Percentiles rank a stretch among this genome's conserved stretches.
phyloP scores from a whole-genome alignment of 2,113 vertebrate species.

The Clarias batrachus region DNA sequence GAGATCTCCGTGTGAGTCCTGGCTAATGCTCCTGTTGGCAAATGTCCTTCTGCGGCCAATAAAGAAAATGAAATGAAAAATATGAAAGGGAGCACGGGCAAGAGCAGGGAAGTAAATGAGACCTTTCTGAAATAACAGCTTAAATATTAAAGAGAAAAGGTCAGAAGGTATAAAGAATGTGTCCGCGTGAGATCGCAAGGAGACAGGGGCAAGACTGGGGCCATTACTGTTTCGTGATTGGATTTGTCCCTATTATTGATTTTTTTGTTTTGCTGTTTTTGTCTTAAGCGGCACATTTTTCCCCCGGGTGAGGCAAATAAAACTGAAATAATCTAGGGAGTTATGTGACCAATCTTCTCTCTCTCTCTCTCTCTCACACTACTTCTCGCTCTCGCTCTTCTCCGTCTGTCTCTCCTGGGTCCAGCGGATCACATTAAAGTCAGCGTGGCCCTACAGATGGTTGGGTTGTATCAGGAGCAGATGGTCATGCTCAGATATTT shows the following conservation, averaged over 20 bases:
- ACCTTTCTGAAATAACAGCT: neutral
- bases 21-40: slow-evolving; percentile 11
- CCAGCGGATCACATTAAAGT: slow-evolving; percentile 46
- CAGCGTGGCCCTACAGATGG: slow-evolving; percentile 44
- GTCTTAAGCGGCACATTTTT: slow-evolving; percentile 4
- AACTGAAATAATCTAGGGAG: slow-evolving; percentile 23
- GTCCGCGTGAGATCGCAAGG: neutral
- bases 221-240: slow-evolving; percentile 28
- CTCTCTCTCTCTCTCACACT: neutral
- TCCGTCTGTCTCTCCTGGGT: slow-evolving; percentile 33
- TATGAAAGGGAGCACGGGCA: neutral
- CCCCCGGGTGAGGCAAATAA: slow-evolving; percentile 1
- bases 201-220: neutral
- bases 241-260: slow-evolving; percentile 33
- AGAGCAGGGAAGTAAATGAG: neutral
- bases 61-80: neutral
- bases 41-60: slow-evolving; percentile 12
- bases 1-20: slow-evolving; percentile 25
- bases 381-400: slow-evolving; percentile 5
- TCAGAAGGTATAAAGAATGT: neutral
- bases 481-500: slow-evolving; percentile 49
- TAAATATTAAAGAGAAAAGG: slow-evolving; percentile 13
- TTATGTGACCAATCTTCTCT: slow-evolving; percentile 23
- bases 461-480: slow-evolving; percentile 33
- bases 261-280: slow-evolving; percentile 25